Percentiles rank a stretch among this genome's conserved stretches.
These are phyloP conservation scores for Halisarca cf. caerulea DNA, from an alignment of 37 sponge, comb jelly and placozoan species.

Conservation along the genomic window DNA sequence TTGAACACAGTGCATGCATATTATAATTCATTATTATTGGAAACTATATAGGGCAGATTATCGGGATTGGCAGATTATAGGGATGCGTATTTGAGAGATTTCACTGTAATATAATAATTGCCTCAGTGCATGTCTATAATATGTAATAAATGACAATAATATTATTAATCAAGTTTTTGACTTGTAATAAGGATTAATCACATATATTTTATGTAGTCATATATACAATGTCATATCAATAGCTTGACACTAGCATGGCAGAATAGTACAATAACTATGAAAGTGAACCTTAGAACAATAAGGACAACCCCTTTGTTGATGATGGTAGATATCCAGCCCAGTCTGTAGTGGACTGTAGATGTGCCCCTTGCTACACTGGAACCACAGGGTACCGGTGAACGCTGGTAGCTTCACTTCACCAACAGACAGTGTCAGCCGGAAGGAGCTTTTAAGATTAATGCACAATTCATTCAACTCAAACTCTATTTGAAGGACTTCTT, in stretches of 20 bases:
- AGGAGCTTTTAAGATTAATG: neutral
- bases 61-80: too few species aligned
- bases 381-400: constrained; percentile 19
- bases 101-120: too few species aligned
- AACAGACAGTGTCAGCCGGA: neutral
- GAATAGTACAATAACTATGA: neutral
- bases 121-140: too few species aligned
- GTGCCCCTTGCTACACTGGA: constrained; percentile 50
- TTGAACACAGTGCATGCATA: too few species aligned
- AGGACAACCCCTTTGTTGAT: neutral
- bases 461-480: neutral
- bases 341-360: constrained; percentile 29
- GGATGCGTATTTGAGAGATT: too few species aligned
- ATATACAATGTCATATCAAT: too few species aligned
- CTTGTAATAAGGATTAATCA: too few species aligned
- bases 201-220: too few species aligned
- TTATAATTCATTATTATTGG: too few species aligned
- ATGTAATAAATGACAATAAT: too few species aligned
- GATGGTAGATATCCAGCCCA: neutral
- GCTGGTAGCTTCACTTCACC: neutral
- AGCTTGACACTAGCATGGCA: neutral
- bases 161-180: too few species aligned
- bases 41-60: too few species aligned
- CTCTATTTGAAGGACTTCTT: neutral
- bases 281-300: neutral